Conservation (phyloP, 2,888 invertebrate genomes). For the Phragmatobia fuliginosa region DNA sequence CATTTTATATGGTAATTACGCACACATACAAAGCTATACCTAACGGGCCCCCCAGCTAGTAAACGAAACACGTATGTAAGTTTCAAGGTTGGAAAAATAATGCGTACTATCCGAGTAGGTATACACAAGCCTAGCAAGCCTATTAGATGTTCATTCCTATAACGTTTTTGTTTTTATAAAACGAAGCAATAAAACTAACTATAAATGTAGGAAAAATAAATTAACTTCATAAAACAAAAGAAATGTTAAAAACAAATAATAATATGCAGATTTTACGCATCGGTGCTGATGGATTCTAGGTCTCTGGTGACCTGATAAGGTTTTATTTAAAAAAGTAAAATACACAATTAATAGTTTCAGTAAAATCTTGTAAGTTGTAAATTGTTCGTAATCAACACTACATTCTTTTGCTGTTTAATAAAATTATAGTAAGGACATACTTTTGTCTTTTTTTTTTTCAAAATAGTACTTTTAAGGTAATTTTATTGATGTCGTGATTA, state of each 20-base stretch:
- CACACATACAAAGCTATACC: neutral
- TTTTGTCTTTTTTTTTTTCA: no score
- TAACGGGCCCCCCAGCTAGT: neutral
- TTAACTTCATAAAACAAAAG: neutral
- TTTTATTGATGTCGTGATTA: no score
- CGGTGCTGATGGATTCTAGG: neutral
- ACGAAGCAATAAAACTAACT: neutral
- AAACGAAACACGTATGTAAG: neutral
- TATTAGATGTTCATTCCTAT: neutral
- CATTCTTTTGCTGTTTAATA: no score
- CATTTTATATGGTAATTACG: neutral
- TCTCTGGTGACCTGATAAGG: neutral
- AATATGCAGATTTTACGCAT: neutral
- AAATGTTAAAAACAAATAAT: neutral
- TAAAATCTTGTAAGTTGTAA: no score
- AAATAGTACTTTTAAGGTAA: no score
- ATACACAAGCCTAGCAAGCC: neutral
- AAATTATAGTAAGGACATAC: no score
- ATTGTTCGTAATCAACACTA: no score
- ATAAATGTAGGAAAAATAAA: neutral
- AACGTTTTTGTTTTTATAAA: neutral
- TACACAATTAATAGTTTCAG: no score
- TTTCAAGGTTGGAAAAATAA: conserved; percentile 9
- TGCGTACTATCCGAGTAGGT: neutral
- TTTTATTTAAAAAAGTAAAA: no score